Evolutionary conservation across 2,113 vertebrate species (phyloP), one percentile per base, ranked within the genome.

Genomic region (Hemibagrus wyckioides): DNA sequence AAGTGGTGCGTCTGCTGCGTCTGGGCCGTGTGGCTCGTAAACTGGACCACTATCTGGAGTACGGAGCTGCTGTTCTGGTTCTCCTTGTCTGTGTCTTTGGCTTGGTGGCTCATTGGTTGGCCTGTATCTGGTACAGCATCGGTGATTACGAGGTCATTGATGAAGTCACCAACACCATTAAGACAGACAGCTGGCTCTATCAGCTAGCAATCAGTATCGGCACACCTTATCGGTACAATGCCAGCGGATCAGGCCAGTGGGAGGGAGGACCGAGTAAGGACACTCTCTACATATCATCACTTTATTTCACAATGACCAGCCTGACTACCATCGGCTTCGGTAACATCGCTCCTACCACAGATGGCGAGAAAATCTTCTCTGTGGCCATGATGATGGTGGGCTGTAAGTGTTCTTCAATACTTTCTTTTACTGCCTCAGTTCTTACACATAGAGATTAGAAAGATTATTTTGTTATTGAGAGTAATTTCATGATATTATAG

Each of bases 311-410:
- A 95, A 99, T 99, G 98, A 99, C 98, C 91, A 99, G 98, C 94
- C 97, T 99, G 95, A 99, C 98, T 90, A 99, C 98, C 2, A 99
- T 99, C 88, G 98, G 98, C 88, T 99, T 99, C 93, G 98, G 98
- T 80, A 99, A 99, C 94, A 99, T 99, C 82, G 98, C 98, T 88
- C 98, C 98, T 0, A 99, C 97, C 86, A 99, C 98, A 0, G 98
- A 99, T 0, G 97, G 97, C 65, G 98, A 99, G 95, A 99, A 99
- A 96, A 98, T 99, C 88, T 99, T 99, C 92, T 99, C 97, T 0
- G 98, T 99, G 94, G 98, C 98, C 83, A 99, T 99, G 98, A 99
- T 99, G 98, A 99, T 99, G 98, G 98, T 99, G 94, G 98, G 98
- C 94, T 99, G 98, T 99, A 94, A 99, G 98, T 99, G 94, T 30